These are phyloP conservation scores for Melipona beecheii DNA, from an alignment of 2,888 invertebrate species.

Conservation along the genomic window DNA sequence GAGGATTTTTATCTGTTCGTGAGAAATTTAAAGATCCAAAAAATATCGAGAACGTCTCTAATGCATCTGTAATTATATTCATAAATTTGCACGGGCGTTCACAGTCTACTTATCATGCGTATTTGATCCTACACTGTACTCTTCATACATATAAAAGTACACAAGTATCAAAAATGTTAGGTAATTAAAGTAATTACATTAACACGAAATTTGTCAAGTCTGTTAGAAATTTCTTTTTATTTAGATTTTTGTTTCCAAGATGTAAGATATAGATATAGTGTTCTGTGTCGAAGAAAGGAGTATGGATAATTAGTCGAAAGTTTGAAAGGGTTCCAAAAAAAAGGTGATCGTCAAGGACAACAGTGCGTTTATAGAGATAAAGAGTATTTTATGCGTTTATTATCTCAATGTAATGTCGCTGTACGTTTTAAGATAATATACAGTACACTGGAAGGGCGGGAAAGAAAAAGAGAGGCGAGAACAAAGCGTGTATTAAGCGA, in stretches of 20 bases:
- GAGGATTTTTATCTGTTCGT: not conserved
- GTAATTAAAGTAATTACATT: not conserved
- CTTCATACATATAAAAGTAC: not conserved
- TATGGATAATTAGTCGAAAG: conserved; percentile 36
- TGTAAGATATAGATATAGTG: conserved; percentile 22
- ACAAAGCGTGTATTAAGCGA: conserved; percentile 39
- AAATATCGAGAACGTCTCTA: not conserved
- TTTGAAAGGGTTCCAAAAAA: conserved; percentile 50
- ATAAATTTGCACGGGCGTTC: not conserved
- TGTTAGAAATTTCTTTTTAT: not conserved
- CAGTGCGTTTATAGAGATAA: conserved; percentile 61
- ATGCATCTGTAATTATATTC: too few relatives aligned
- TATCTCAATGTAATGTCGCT: conserved; percentile 58
- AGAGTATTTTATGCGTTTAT: conserved; percentile 66
- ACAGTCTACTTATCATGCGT: not conserved
- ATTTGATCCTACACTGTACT: not conserved
- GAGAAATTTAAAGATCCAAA: not conserved
- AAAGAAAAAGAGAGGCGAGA: conserved; percentile 11
- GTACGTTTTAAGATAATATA: conserved; percentile 58
- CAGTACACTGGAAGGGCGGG: conserved; percentile 11
- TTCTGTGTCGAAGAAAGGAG: not conserved
- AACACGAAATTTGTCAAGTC: not conserved
- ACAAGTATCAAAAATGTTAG: not conserved
- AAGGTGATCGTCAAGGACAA: conserved; percentile 33
- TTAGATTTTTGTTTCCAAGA: conserved; percentile 10